Evolutionary conservation across 2,113 vertebrate genomes (phyloP), one percentile per base, ranked within the genome.

Genomic region (Poecilia latipinna): DNA sequence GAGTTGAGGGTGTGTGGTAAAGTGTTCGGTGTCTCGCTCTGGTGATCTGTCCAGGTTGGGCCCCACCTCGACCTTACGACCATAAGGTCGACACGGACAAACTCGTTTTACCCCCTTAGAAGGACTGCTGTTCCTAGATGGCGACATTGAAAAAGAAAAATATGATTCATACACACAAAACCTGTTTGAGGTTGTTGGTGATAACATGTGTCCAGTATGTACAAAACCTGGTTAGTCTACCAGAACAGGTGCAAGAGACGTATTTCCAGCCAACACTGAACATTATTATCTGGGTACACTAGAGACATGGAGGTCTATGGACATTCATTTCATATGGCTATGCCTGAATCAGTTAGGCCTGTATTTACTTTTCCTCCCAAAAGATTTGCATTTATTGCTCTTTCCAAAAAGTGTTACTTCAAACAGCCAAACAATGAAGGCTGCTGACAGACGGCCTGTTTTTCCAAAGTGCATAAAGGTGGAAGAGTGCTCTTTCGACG

Each of bases 191-290:
- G 82, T 87, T 84, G 77, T 80, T 78, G 82, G 37, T 70, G 63
- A 82, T 84, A 82, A 86, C 88, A 84, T 29, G 65, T 75, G 66
- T 89, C 85, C 32, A 68, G 28, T 39, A 61, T 28, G 29, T 37
- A 64, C 4, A 71, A 71, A 71, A 71, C 24, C 78, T 79, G 77
- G 73, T 79, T 72, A 77, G 72, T 62, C 61, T 73, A 57, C 69
- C 44, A 74, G 66, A 66, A 75, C 82, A 81, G 75, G 75, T 86
- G 81, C 71, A 62, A 33, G 33, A 0, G 0, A 3, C 57, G 66
- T 54, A n/a, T 26, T 28, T 39, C 15, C 48, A 11, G 10, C n/a
- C 26, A 72, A 66, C 29, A 72, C 13, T 51, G 54, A 33, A 57
- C 39, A 31, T 33, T 12, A 57, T 17, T 22, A 8, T 48, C 33